Percentiles rank a stretch among this genome's conserved stretches.
Evolutionary conservation across 2,888 invertebrate species (phyloP).

Genomic region (Lumbricus terrestris): DNA sequence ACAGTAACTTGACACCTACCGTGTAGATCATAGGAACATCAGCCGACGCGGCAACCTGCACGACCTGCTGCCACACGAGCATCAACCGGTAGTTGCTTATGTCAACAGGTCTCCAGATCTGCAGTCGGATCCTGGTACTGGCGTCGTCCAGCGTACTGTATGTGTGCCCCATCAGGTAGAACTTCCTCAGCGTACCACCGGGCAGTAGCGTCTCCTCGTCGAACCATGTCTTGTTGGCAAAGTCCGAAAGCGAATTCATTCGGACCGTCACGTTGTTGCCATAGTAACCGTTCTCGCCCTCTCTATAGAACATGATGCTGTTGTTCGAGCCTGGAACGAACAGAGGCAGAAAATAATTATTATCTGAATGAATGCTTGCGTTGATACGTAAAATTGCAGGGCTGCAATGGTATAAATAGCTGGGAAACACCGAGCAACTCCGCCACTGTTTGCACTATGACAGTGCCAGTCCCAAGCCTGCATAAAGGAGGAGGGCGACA

Average conservation of each 20-base stretch:
- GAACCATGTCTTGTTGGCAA: conserved; percentile 33
- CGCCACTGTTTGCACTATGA: too few species aligned
- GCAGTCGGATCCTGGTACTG: conserved; percentile 27
- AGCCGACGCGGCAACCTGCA: conserved; percentile 9
- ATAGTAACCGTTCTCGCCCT: conserved; percentile 19
- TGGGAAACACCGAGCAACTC: too few species aligned
- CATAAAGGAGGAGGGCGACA: too few species aligned
- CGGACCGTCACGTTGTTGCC: conserved; percentile 37
- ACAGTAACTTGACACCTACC: too few species aligned
- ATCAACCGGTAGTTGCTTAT: not conserved
- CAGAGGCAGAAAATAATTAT: not conserved
- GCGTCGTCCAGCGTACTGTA: not conserved
- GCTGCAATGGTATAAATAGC: too few species aligned
- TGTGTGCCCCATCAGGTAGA: conserved; percentile 31
- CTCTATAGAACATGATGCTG: conserved; percentile 19
- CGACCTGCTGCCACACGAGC: conserved; percentile 31
- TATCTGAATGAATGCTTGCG: not conserved
- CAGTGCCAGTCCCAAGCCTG: too few species aligned
- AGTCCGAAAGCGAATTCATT: conserved; percentile 18
- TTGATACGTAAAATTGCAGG: too few species aligned
- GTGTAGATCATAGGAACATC: conserved; percentile 29
- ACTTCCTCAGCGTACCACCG: conserved; percentile 29
- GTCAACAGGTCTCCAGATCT: conserved; percentile 36
- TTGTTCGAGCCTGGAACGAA: not conserved
- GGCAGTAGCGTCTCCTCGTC: conserved; percentile 34